Base-by-base conservation (phyloP, 2,888 invertebrate species). In the Synergus laeviventris region DNA sequence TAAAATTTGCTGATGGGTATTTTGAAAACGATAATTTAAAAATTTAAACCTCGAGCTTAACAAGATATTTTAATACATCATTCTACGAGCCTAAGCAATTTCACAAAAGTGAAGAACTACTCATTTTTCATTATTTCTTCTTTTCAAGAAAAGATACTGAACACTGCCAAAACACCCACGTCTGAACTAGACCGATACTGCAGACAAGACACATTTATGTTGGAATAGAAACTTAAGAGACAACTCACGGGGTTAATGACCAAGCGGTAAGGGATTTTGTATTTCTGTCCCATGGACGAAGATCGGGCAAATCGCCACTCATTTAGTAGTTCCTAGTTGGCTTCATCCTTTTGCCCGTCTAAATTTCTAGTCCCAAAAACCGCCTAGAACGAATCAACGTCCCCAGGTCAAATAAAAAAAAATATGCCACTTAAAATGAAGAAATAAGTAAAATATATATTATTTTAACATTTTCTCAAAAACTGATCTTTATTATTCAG, bases 201-300 rank as follows among this genome's bases (percentile, higher is more conserved):
- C n/a, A 31, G 70, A 70, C 49, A 36, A 70, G 31, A 24, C 49
- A 31, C 24, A 70, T 70, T 70, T 45, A 31, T 70, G 49, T 70
- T 1, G 11, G 49, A 54, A 70, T 9, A 36, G 49, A 59, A 59
- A 59, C 49, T 49, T 70, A 70, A 31, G 49, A 70, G 49, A 70
- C 70, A 70, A 70, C 49, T 70, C 16, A 18, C 49, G 70, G 31
- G 70, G 70, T 70, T 49, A 70, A 70, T n/a, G 70, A 70, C 70
- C 70, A 36, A 24, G 24, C 14, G 42, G 42, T 64, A 66, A 70
- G 70, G 49, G 31, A 31, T 49, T 45, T 70, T 70, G 24, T 70
- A 70, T 70, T 70, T 70, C 70, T 49, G 70, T 70, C 70, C 70
- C 31, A 16, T 49, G 70, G 31, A 42, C 8, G 16, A 24, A 45